Conservation (phyloP, 2,113 vertebrate genomes). For the Bubo bubo region DNA sequence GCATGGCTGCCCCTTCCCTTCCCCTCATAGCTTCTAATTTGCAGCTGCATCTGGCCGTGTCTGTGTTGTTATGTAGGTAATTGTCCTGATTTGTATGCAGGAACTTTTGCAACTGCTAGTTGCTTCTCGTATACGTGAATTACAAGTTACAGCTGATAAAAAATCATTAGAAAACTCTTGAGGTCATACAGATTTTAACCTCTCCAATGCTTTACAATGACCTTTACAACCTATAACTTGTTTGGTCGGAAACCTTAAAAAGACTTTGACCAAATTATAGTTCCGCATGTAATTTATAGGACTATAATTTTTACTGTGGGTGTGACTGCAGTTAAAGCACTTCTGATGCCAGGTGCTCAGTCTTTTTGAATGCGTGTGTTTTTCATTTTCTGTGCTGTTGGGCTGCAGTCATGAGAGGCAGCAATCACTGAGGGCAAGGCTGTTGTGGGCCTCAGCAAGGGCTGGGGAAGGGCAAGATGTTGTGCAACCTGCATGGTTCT, state of each 20-base stretch:
- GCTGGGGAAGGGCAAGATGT: not conserved
- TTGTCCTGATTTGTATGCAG: not conserved
- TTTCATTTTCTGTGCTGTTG: not conserved
- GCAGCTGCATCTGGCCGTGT: not conserved
- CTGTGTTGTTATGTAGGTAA: not conserved
- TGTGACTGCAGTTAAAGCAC: not conserved
- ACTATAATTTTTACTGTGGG: constrained; percentile 51
- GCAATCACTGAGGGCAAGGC: not conserved
- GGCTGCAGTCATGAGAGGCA: not conserved
- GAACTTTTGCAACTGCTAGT: not conserved
- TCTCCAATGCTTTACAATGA: not conserved
- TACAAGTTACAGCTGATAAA: not conserved
- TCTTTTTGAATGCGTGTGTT: not conserved
- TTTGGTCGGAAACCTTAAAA: not conserved
- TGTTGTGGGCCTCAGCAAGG: not conserved
- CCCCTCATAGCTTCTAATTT: not conserved
- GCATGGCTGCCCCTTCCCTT: not conserved
- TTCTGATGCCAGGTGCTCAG: not conserved
- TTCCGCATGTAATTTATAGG: constrained; percentile 7
- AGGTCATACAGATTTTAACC: not conserved
- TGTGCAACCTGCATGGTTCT: not conserved
- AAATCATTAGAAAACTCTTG: not conserved
- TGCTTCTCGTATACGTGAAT: not conserved
- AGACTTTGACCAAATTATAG: constrained; percentile 39
- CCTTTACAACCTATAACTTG: constrained; percentile 28